Base-by-base conservation (phyloP, 1,140 invertebrate genomes). In the Penaeus chinensis region DNA sequence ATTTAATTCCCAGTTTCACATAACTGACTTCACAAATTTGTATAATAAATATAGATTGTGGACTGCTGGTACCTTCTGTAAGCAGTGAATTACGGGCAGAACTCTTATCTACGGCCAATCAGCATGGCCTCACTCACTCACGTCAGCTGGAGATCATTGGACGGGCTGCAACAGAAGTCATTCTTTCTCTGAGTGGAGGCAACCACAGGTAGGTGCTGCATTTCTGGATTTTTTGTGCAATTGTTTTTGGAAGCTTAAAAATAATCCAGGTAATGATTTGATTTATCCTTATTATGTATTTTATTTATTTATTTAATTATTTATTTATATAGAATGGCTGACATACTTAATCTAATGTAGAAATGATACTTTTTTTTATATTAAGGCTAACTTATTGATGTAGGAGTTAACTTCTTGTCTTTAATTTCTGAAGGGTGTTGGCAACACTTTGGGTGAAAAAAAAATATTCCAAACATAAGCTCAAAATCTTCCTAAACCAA, bases 41-140 rank as follows among this genome's bases (percentile, higher is more conserved):
- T 54, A 54, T 54, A 54, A 54, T 13, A 16, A 54, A 54, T 16
- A 2, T 13, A 90, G 90, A 90, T 80, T 85, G 63, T 71, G 96
- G 96, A 71, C 92, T 97, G 81, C 93, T 96, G 42, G 95, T 97
- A 90, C 96, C 96, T 47, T 95, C 95, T 90, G 95, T 97, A 89
- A 94, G 94, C 74, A 91, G 93, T 60, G 94, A 94, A 79, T 93
- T 96, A 71, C 94, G 95, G 84, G 93, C 93, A 69, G 94, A 94
- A 89, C 92, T 97, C 74, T 95, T 95, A 91, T 92, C 94, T 69
- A 92, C 94, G 66, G 90, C 90, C 16, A 89, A 89, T 63, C 90
- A 89, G 80, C 85, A 85, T 47, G 90, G 90, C 42, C 83, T 96
- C 47, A 94, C 93, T 62, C 93, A 93, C 91, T 95, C 96, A 89